Base-by-base conservation (phyloP, 2,797 vertebrate species). In the Aulostomus chinensis region DNA sequence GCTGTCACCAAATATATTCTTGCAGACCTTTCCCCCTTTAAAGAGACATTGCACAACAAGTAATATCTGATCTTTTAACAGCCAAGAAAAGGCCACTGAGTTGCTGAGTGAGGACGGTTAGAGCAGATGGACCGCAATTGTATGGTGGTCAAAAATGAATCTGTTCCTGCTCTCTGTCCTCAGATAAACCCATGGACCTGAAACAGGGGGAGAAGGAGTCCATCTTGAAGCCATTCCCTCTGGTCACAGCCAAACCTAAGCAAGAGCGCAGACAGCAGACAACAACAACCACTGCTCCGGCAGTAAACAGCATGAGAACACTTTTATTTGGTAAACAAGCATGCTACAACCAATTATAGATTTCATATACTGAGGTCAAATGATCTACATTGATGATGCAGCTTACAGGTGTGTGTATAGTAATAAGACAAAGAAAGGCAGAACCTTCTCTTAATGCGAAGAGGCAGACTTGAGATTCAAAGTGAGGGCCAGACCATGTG, bases 201-300 rank as follows among this genome's bases (percentile, higher is more conserved):
- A 89, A 84, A 68, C 75, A 83, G 63, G 73, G 69, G 58, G 78
- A 80, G 48, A 86, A 88, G 49, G 81, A 79, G 42, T 81, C 85
- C 78, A 81, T 89, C 73, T 72, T 88, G 78, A 88, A 84, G 60
- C 66, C 55, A 12, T 75, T 87, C 53, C 53, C 73, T 13, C 24
- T 48, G 30, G 87, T 86, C 68, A 90, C 89, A 26, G 67, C 69
- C 62, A 91, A 88, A 61, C 88, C 89, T 8, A 90, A 86, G 70
- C 85, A 74, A 15, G 84, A 87, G 34, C 72, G 56, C 11, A 68
- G 51, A 52, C 81, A 54, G 53, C 81, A 72, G 59, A 83, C 76
- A 25, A 87, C 77, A 25, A 86, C 85, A 39, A 85, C 88, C 53
- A 11, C 51, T 8, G 33, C 61, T 40, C 85, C 87, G 0, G 13